Base-by-base conservation (phyloP, 1,140 invertebrate genomes). In the Temnothorax curvispinosus region DNA sequence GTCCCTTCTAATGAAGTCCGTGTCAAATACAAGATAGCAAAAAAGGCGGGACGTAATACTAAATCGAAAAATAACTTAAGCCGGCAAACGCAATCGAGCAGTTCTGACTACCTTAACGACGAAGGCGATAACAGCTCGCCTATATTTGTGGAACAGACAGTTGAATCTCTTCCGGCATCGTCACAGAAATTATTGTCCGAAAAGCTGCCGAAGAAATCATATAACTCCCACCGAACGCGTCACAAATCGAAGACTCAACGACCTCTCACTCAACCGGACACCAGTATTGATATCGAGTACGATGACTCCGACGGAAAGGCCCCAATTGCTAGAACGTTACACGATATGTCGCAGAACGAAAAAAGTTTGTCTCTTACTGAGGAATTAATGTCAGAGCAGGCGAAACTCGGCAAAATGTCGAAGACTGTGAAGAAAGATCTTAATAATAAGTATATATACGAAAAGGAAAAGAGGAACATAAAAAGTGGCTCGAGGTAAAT, bases 391-490 rank as follows among this genome's bases (percentile, higher is more conserved):
- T 35, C n/a, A 4, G n/a, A 27, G 1, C 11, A 54, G 1, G 9
- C 13, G 27, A 38, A 1, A 32, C 13, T 1, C 2, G 41, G 8
- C 1, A 38, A 52, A 18, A 38, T 13, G 13, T 38, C 5, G 11
- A 69, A 4, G 9, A 67, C 9, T 38, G 38, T 32, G 13, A 84
- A 84, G 13, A 75, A 84, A 27, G 27, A 84, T 38, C n/a, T 62
- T 7, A 38, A 18, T 9, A 47, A 35, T 11, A 81, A 18, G 18
- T 1, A 47, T 21, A 41, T 6, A 50, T 11, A 38, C 7, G 7
- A 60, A 3, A 9, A 60, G 15, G 13, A 11, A 32, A 54, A 27
- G 2, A 54, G 27, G 15, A 47, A 21, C 13, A 47, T 27, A 8
- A 67, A 38, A 54, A 8, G 27, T 9, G 21, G 15, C 6, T 64